Percentiles rank a stretch among this genome's conserved stretches.
These are phyloP conservation scores for Monodelphis domestica DNA, from an alignment of 2,797 vertebrate genomes.

Conservation along the genomic window DNA sequence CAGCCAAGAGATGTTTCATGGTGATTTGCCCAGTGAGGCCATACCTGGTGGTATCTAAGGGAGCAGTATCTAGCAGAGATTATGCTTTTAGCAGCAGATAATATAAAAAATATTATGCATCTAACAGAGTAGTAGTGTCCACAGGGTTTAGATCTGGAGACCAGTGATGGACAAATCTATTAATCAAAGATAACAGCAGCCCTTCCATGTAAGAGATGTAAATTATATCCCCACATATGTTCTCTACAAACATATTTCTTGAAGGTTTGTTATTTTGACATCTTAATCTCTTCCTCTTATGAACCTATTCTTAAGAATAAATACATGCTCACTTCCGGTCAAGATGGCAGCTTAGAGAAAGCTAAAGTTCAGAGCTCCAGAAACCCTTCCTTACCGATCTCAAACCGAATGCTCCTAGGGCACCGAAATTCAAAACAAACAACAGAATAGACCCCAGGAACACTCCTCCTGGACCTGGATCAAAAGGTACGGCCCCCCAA, in stretches of 20 bases:
- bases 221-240: background rate
- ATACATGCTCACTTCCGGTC: too few relatives aligned
- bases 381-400: too few relatives aligned
- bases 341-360: too few relatives aligned
- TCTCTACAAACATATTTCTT: background rate
- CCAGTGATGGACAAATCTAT: background rate
- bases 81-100: background rate
- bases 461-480: too few relatives aligned
- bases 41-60: background rate
- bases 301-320: background rate
- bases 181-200: background rate
- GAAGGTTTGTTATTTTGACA: slow-evolving; percentile 4
- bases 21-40: background rate
- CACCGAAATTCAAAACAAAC: too few relatives aligned
- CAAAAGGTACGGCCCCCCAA: too few relatives aligned
- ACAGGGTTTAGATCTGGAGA: background rate
- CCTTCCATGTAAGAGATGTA: background rate
- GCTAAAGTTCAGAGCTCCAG: too few relatives aligned
- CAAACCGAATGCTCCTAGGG: too few relatives aligned
- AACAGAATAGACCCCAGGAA: too few relatives aligned
- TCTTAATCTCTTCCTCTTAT: background rate
- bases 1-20: background rate
- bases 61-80: background rate
- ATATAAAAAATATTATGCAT: background rate
- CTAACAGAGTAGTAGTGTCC: background rate